Conservation (phyloP, 2,113 vertebrate genomes). For the Ramphastos sulfuratus region DNA sequence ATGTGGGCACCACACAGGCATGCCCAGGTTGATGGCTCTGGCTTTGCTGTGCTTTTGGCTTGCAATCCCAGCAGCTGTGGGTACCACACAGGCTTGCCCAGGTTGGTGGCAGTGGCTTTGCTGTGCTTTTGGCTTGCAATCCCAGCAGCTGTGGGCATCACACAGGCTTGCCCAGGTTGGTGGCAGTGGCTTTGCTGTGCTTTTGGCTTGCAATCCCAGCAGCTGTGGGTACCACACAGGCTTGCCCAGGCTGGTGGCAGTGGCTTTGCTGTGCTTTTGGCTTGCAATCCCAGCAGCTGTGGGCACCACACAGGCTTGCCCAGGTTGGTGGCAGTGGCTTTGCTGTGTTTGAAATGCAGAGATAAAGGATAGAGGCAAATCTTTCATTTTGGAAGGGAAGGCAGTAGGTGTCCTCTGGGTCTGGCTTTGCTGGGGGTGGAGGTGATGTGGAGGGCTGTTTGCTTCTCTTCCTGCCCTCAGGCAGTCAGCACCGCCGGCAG, state of each 20-base stretch:
- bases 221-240: no score
- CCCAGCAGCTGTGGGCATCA: no score
- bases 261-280: neutral
- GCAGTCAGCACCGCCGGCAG: fast-evolving
- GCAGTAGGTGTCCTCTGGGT: neutral
- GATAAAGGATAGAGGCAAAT: neutral
- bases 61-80: neutral
- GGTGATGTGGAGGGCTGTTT: fast-evolving
- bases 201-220: neutral
- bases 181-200: no score
- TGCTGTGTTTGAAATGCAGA: neutral
- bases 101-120: no score
- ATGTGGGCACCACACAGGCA: fast-evolving
- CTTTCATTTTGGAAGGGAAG: neutral
- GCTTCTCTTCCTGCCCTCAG: neutral
- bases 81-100: no score
- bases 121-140: no score
- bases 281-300: neutral
- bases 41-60: no score
- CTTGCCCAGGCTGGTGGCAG: no score
- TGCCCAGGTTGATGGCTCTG: neutral
- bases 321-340: no score
- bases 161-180: no score
- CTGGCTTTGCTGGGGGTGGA: neutral
- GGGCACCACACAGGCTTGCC: no score